Percentiles rank a stretch among this genome's conserved stretches.
Evolutionary conservation across 2,113 vertebrate genomes (phyloP).

Genomic region (Poicephalus meyeri): DNA sequence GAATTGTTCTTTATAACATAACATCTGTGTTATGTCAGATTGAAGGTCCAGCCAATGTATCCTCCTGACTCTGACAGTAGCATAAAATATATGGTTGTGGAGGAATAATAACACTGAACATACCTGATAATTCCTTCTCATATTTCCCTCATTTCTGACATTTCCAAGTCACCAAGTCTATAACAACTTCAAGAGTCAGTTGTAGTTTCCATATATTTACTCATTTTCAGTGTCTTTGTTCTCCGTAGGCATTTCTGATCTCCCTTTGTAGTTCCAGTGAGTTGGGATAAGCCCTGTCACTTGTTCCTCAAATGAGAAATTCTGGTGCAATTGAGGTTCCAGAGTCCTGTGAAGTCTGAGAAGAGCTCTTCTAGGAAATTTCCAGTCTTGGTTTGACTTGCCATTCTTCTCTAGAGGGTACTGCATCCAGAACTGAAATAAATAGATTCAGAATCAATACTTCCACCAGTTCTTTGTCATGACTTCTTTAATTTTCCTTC

Average conservation of each 20-base stretch:
- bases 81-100: not conserved
- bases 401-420: not conserved
- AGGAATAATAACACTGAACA: not conserved
- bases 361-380: not conserved
- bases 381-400: not conserved
- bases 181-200: not conserved
- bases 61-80: not conserved
- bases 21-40: rapidly evolving
- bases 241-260: not conserved
- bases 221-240: not conserved
- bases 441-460: not conserved
- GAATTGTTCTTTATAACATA: not conserved
- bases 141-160: not conserved
- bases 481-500: not conserved
- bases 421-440: not conserved
- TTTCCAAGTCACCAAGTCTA: not conserved
- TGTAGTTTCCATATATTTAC: not conserved
- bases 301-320: not conserved
- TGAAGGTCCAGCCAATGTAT: not conserved
- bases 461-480: not conserved
- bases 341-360: not conserved
- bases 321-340: not conserved
- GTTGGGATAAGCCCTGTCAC: not conserved
- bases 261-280: not conserved
- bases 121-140: not conserved